These are phyloP conservation scores for Dipodomys merriami DNA, from an alignment of 2,113 vertebrate genomes.

Conservation along the genomic window DNA sequence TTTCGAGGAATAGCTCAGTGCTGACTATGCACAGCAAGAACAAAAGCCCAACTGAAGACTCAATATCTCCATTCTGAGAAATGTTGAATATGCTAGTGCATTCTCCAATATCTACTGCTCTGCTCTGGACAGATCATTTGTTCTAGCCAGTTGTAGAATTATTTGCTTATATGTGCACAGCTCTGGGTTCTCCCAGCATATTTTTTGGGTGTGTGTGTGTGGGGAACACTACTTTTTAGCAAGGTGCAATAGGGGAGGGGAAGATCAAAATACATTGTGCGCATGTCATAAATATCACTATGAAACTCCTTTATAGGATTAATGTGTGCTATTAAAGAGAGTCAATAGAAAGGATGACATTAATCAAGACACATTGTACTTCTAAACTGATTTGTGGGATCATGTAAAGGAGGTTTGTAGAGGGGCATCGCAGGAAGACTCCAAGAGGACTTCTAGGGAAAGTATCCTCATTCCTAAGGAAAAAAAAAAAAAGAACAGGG, in stretches of 20 bases:
- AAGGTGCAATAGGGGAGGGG: no score
- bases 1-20: slow-evolving; percentile 20
- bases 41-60: not conserved
- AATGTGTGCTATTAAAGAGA: no score
- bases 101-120: not conserved
- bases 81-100: not conserved
- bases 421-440: not conserved
- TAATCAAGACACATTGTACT: no score
- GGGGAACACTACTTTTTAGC: no score
- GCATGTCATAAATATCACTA: no score
- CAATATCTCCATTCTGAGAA: not conserved
- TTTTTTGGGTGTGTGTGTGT: no score
- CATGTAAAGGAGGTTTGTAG: no score
- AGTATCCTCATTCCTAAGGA: not conserved
- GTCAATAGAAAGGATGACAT: no score
- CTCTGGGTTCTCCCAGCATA: not conserved
- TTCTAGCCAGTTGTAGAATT: not conserved
- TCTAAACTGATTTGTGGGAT: no score
- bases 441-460: not conserved
- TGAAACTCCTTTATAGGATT: no score
- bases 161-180: not conserved
- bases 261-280: no score
- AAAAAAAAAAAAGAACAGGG: not conserved
- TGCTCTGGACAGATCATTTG: not conserved
- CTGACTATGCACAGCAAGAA: not conserved